These are phyloP conservation scores for Apus apus DNA, from an alignment of 2,113 vertebrate species.

Conservation along the genomic window DNA sequence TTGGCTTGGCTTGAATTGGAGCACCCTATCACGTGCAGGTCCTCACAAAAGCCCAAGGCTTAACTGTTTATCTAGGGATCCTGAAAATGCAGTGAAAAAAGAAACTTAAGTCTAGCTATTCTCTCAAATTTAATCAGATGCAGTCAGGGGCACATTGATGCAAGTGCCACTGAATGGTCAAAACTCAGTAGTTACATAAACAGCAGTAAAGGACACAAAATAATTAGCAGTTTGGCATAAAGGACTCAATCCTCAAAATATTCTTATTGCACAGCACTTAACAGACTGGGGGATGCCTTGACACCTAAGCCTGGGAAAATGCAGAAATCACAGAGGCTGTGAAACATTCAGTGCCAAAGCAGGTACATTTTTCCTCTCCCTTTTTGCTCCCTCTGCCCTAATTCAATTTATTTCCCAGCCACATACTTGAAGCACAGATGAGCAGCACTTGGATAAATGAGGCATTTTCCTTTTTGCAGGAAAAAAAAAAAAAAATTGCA, in stretches of 20 bases:
- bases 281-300: background rate
- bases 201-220: background rate
- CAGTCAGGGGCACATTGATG: background rate
- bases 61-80: background rate
- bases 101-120: background rate
- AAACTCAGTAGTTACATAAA: constrained; percentile 37
- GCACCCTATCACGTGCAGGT: background rate
- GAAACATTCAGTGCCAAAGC: background rate
- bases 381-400: background rate
- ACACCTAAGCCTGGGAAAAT: background rate
- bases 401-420: background rate
- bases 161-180: background rate
- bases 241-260: background rate
- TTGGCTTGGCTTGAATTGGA: background rate
- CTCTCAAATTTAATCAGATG: constrained; percentile 11
- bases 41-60: background rate
- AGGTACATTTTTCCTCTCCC: background rate
- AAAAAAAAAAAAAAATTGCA: background rate
- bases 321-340: background rate
- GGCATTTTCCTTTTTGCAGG: background rate
- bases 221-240: background rate
- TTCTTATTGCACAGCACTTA: background rate
- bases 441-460: background rate
- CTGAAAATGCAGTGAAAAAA: background rate
- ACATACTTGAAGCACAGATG: background rate